These are phyloP conservation scores for Aeoliscus strigatus DNA, from an alignment of 2,797 vertebrate genomes.

Conservation along the genomic window DNA sequence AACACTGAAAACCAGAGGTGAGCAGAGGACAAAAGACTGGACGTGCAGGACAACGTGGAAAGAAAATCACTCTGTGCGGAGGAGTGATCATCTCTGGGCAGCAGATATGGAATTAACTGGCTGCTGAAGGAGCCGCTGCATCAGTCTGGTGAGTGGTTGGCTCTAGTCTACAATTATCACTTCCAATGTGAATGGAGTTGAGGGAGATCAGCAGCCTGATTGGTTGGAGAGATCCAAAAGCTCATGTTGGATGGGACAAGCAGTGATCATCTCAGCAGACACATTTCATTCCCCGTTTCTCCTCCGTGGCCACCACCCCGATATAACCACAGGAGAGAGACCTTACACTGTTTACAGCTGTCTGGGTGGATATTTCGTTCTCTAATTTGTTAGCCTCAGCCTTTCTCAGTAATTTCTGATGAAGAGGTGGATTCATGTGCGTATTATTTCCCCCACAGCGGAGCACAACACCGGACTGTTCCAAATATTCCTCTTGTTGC, in stretches of 20 bases:
- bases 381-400: too few species aligned
- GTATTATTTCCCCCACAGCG: slow-evolving; percentile 5
- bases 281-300: too few species aligned
- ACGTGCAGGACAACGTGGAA: slow-evolving; percentile 26
- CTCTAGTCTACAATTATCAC: slow-evolving; percentile 45
- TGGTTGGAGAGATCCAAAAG: slow-evolving; percentile 38
- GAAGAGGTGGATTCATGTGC: background rate
- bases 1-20: too few species aligned
- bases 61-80: slow-evolving; percentile 31
- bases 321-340: slow-evolving; percentile 12
- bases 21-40: background rate
- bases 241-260: slow-evolving; percentile 21
- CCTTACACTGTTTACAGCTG: too few species aligned
- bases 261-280: slow-evolving; percentile 18
- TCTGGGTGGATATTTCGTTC: too few species aligned
- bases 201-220: slow-evolving; percentile 37
- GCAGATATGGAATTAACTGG: slow-evolving; percentile 48
- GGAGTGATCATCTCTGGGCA: slow-evolving; percentile 47
- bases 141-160: slow-evolving; percentile 33
- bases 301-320: slow-evolving; percentile 48
- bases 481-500: slow-evolving; percentile 34
- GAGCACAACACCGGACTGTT: slow-evolving; percentile 7
- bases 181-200: slow-evolving; percentile 48
- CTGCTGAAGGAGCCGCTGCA: slow-evolving; percentile 42
- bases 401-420: too few species aligned